These are phyloP conservation scores for Sphaerophoria taeniata DNA, from an alignment of 2,888 invertebrate species.

Conservation along the genomic window DNA sequence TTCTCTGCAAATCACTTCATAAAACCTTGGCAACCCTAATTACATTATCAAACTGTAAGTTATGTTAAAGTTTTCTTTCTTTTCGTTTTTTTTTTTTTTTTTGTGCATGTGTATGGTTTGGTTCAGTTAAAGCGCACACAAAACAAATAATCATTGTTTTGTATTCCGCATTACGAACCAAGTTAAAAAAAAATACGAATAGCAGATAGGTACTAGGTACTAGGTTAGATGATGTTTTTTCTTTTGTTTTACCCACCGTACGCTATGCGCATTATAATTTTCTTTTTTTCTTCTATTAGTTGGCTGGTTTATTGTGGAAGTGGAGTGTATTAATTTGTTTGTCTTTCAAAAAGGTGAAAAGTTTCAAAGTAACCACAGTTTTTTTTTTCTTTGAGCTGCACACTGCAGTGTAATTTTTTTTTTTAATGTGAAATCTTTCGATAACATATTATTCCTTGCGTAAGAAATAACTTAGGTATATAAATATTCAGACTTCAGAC, in stretches of 20 bases:
- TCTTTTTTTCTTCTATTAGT: conserved; percentile 28
- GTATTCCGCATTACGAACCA: conserved; percentile 13
- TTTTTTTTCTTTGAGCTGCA: not conserved
- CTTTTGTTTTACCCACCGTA: conserved; percentile 58
- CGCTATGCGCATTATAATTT: conserved; percentile 37
- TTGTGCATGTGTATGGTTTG: too few relatives aligned
- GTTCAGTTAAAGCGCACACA: conserved; percentile 27
- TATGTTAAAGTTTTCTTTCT: too few relatives aligned
- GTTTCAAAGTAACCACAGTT: too few relatives aligned
- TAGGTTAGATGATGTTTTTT: conserved; percentile 15
- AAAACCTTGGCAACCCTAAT: too few relatives aligned
- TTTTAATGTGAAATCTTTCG: too few relatives aligned
- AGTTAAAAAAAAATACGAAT: not conserved
- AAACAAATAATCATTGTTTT: conserved; percentile 36
- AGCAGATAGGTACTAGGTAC: not conserved
- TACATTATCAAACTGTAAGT: too few relatives aligned
- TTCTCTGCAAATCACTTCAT: too few relatives aligned
- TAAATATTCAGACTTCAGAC: too few relatives aligned
- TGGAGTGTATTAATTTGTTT: conserved; percentile 16
- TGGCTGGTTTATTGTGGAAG: conserved; percentile 50
- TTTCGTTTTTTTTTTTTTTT: too few relatives aligned
- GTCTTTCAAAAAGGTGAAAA: too few relatives aligned
- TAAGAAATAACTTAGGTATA: too few relatives aligned
- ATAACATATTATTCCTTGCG: too few relatives aligned
- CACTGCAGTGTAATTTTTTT: conserved; percentile 7